Percentiles rank a stretch among this genome's conserved stretches.
These are phyloP conservation scores for Chloropsis hardwickii DNA, from an alignment of 2,113 vertebrate genomes.

Conservation along the genomic window DNA sequence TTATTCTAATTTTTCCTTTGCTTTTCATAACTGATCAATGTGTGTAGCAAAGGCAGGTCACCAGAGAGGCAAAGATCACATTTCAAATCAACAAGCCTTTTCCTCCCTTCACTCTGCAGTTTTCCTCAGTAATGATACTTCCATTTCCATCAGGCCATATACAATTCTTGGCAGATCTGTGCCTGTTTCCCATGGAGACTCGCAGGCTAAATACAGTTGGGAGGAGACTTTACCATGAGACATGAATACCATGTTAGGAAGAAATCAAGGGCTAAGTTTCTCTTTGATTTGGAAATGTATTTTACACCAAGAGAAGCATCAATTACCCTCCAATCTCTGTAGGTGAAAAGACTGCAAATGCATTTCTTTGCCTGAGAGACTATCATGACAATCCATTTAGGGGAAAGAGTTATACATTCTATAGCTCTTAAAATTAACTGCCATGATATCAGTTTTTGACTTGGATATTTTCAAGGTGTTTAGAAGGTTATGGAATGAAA, in stretches of 20 bases:
- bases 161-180: neutral
- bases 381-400: neutral
- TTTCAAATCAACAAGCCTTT: neutral
- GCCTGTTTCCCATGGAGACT: neutral
- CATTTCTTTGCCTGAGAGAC: neutral
- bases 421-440: neutral
- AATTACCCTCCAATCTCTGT: neutral
- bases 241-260: neutral
- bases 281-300: neutral
- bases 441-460: neutral
- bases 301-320: neutral
- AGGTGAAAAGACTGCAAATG: neutral
- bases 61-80: neutral
- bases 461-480: neutral
- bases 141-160: neutral
- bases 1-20: neutral
- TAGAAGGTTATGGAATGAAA: neutral
- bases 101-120: fast-evolving
- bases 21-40: neutral
- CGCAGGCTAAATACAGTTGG: neutral
- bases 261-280: neutral
- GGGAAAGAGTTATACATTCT: neutral
- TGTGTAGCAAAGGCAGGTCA: neutral
- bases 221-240: neutral
- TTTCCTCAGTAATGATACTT: neutral